Percentiles rank a stretch among this genome's conserved stretches.
phyloP scores from a whole-genome alignment of 1,140 invertebrate species.

The Rhizoglyphus robini region DNA sequence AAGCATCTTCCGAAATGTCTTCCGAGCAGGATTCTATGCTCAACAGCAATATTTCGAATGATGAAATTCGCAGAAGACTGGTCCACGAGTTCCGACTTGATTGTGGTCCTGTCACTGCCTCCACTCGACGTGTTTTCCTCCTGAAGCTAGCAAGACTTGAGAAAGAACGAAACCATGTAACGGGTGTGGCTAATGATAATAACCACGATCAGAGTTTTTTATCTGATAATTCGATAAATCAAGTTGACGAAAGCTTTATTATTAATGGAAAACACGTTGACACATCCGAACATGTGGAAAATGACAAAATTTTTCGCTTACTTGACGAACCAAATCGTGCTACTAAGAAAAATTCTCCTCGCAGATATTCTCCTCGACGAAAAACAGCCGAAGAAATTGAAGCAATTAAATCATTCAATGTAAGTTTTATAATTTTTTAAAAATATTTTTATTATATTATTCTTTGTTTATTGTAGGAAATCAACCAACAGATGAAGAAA shows the following conservation, averaged over 20 bases:
- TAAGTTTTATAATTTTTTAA: background rate
- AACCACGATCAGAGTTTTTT: background rate
- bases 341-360: background rate
- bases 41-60: too few relatives aligned
- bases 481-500: background rate
- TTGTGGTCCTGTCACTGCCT: slow-evolving; percentile 16
- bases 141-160: slow-evolving; percentile 16
- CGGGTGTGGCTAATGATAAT: background rate
- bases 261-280: too few relatives aligned
- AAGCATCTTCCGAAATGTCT: background rate
- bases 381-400: background rate
- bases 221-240: too few relatives aligned
- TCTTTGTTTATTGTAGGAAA: background rate
- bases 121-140: slow-evolving; percentile 9
- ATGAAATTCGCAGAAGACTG: background rate
- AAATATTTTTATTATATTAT: background rate
- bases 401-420: background rate
- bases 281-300: too few relatives aligned
- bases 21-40: too few relatives aligned
- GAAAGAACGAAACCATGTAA: background rate
- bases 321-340: too few relatives aligned
- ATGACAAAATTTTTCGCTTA: too few relatives aligned
- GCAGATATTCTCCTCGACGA: background rate
- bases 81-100: background rate
- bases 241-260: too few relatives aligned